These are phyloP conservation scores for Lycopodina hypogea DNA, from an alignment of 37 sponge, comb jelly and placozoan genomes.

Conservation along the genomic window DNA sequence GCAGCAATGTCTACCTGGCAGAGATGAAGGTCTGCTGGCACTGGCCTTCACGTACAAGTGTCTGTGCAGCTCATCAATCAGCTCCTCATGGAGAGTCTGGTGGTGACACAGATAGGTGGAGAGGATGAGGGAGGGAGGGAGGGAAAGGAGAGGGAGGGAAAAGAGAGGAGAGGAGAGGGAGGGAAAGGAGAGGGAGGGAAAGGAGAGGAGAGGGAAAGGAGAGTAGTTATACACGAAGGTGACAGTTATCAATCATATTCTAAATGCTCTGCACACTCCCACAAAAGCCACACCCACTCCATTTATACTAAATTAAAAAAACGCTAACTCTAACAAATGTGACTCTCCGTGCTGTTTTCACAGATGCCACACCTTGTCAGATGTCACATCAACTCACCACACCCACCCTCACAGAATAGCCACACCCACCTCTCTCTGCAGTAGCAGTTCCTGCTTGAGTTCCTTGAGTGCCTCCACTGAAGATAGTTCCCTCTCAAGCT, in stretches of 20 bases:
- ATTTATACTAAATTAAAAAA: no score
- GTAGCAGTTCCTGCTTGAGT: conserved; percentile 53
- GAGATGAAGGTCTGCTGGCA: conserved; percentile 30
- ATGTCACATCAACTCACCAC: no score
- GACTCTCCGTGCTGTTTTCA: no score
- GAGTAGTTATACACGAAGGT: no score
- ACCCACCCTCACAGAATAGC: no score
- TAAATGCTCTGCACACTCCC: neutral
- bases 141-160: no score
- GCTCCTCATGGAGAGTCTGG: conserved; percentile 54
- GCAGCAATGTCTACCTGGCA: no score
- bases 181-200: neutral
- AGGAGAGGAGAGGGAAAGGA: neutral
- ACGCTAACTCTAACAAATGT: no score
- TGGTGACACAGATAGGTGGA: neutral
- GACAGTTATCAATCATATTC: no score
- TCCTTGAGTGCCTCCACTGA: conserved; percentile 76
- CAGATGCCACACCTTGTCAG: no score
- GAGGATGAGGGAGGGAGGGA: neutral
- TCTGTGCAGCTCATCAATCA: conserved; percentile 79
- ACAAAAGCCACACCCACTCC: no score
- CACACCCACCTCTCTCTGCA: conserved; percentile 51
- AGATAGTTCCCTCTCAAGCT: conserved; percentile 56
- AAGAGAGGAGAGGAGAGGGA: conserved; percentile 6
- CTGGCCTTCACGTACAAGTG: conserved; percentile 73